Conservation (phyloP, 2,797 vertebrate genomes). For the Acrossocheilus fasciatus region DNA sequence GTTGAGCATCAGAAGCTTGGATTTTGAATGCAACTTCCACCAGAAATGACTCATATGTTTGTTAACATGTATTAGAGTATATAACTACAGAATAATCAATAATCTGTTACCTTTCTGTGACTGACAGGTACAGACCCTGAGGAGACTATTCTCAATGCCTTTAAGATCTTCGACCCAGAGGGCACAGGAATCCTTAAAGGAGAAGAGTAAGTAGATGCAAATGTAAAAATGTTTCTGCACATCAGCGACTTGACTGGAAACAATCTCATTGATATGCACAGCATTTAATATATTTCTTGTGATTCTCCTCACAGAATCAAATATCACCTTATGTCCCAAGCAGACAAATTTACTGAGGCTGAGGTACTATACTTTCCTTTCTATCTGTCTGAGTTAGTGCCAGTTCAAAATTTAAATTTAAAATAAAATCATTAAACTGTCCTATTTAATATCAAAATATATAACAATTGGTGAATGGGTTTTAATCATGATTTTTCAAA, state of each 20-base stretch:
- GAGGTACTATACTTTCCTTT: slow-evolving; percentile 76
- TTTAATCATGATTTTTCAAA: neutral
- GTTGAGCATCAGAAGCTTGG: neutral
- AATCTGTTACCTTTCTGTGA: slow-evolving; percentile 22
- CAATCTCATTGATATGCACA: neutral
- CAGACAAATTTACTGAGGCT: slow-evolving; percentile 88
- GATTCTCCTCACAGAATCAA: slow-evolving; percentile 80
- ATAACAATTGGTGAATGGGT: neutral
- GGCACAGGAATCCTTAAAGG: slow-evolving; percentile 87
- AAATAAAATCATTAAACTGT: neutral
- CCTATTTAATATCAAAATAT: neutral
- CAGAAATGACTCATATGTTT: neutral
- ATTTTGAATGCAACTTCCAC: neutral
- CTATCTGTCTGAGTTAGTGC: neutral
- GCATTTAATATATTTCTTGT: neutral
- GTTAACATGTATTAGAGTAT: neutral
- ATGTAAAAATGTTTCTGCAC: neutral
- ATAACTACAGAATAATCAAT: neutral
- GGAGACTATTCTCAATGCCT: slow-evolving; percentile 90
- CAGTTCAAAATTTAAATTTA: neutral
- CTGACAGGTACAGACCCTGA: slow-evolving; percentile 87
- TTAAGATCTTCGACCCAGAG: slow-evolving; percentile 90
- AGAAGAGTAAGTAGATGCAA: slow-evolving; percentile 82
- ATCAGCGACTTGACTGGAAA: neutral
- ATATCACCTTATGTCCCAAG: slow-evolving; percentile 90